Evolutionary conservation across 1,140 invertebrate genomes (phyloP), one percentile per base, ranked within the genome.

Genomic region (Drosophila mauritiana): DNA sequence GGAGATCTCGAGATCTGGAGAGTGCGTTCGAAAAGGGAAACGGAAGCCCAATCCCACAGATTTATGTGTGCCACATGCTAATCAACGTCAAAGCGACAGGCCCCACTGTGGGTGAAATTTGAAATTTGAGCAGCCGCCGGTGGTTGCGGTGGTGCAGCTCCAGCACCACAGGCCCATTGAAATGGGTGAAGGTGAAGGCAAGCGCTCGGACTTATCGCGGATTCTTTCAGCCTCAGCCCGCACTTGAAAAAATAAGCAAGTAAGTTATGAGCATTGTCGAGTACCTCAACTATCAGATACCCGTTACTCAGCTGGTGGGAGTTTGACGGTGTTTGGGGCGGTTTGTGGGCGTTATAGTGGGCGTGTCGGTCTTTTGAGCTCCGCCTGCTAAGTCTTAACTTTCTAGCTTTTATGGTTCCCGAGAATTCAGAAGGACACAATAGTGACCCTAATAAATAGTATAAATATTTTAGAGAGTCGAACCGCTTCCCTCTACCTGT

Each of bases 41-140:
- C 84, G 84, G 85, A 89, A 88, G 67, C 73, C 70, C 53, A 1
- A 45, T 45, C 42, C 17, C 46, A 48, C 22, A 82, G 75, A 82
- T 88, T 79, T 83, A 89, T 89, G 83, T 88, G 78, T 86, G 83
- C 83, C 83, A 88, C 79, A 83, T 86, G 83, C 79, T 85, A 81
- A 85, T 80, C 81, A 85, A 80, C 73, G 74, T 82, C 79, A 82
- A 77, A 76, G 48, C 57, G 72, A 58, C 40, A 78, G 40, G 43
- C 49, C 46, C n/a, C 48, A 48, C 61, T 22, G 72, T 58, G 81
- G 73, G 73, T 76, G 73, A 73, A 73, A 75, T 54, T 74, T 84
- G 81, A 88, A 79, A 86, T 86, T 70, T 58, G 69, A 86, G 61
- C 59, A 63, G 49, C 59, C 45, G 52, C 40, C 42, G 31, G 51